Conservation (phyloP, 2,113 vertebrate species). For the Chrysemys picta region DNA sequence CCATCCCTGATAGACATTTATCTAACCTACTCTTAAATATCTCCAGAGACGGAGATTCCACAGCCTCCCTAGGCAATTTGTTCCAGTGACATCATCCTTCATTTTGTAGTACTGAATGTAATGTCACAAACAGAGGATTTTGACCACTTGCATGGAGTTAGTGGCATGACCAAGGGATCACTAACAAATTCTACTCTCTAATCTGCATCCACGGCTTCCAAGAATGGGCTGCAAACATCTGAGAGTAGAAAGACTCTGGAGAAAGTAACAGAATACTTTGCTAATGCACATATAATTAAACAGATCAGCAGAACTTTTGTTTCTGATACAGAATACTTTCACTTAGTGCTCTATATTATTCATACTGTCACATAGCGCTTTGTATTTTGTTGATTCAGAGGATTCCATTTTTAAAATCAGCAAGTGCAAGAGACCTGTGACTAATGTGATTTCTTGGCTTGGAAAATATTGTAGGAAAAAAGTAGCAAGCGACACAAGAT, state of each 20-base stretch:
- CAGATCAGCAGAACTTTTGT: neutral
- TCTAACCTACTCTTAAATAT: no score
- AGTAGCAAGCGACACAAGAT: neutral
- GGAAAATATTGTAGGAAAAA: conserved; percentile 23
- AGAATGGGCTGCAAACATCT: fast-evolving
- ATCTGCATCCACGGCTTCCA: neutral
- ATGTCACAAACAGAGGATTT: neutral
- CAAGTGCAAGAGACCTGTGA: neutral
- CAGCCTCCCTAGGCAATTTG: no score
- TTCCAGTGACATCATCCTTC: neutral
- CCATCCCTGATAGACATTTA: no score
- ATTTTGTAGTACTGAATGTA: neutral
- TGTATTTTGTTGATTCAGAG: neutral
- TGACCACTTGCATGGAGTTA: neutral
- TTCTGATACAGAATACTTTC: neutral
- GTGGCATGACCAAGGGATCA: neutral
- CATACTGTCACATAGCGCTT: neutral
- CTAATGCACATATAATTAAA: neutral
- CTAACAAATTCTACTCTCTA: neutral
- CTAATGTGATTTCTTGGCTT: conserved; percentile 2
- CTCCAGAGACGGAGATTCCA: no score
- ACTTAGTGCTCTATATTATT: neutral
- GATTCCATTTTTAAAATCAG: neutral
- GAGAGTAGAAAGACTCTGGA: neutral
- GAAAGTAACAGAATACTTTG: neutral